Conservation (phyloP, 1,140 invertebrate genomes). For the Babylonia areolata region DNA sequence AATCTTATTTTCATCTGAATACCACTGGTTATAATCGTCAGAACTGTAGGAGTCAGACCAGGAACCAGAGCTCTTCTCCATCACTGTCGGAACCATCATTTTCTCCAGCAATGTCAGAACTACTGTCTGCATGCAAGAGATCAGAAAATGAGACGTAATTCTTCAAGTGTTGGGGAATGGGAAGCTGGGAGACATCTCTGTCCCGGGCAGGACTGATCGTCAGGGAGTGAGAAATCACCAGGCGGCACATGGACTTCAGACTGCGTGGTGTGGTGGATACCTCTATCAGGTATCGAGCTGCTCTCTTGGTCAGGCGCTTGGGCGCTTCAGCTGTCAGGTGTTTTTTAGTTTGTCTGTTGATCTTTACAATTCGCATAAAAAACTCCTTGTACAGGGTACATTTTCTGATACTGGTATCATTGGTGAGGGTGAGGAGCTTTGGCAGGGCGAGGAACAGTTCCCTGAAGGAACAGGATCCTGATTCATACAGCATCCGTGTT, state of each 20-base stretch:
- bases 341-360: too few relatives aligned
- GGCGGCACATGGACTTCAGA: conserved; percentile 8
- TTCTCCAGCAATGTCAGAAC: too few relatives aligned
- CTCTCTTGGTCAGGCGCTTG: not conserved
- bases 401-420: not conserved
- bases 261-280: not conserved
- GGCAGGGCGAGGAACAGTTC: not conserved
- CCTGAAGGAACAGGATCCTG: not conserved
- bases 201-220: not conserved
- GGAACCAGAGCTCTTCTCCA: too few relatives aligned
- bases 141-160: not conserved
- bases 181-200: not conserved
- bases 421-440: not conserved
- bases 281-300: not conserved
- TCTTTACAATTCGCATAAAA: not conserved
- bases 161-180: not conserved
- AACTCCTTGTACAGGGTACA: not conserved
- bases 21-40: too few relatives aligned
- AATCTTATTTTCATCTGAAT: too few relatives aligned
- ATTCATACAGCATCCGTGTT: not conserved
- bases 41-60: too few relatives aligned
- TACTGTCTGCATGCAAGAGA: too few relatives aligned
- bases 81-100: too few relatives aligned
- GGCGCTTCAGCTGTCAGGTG: too few relatives aligned
- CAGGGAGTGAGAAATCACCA: not conserved